Conservation (phyloP, 2,113 vertebrate species). For the Xyrauchen texanus region DNA sequence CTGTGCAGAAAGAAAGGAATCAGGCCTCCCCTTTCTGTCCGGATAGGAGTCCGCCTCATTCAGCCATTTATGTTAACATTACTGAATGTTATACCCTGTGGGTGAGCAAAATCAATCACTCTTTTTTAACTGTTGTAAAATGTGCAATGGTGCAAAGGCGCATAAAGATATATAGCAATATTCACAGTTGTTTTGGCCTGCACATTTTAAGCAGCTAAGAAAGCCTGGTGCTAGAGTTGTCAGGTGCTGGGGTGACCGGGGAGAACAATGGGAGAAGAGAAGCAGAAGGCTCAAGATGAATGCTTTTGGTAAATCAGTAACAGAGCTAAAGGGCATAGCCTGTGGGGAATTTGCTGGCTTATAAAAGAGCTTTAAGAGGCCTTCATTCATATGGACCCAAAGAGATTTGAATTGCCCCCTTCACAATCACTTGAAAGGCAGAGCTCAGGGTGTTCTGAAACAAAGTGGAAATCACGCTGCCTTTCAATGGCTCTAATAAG, state of each 20-base stretch:
- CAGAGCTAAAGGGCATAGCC: constrained; percentile 96
- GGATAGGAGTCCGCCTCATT: constrained; percentile 68
- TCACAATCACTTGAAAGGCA: constrained; percentile 97
- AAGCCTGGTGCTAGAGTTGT: constrained; percentile 80
- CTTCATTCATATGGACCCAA: constrained; percentile 92
- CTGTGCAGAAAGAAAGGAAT: constrained; percentile 68
- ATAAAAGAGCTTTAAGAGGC: constrained; percentile 88
- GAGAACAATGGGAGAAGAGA: constrained; percentile 79
- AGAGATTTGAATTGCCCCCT: constrained; percentile 89
- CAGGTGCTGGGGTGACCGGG: constrained; percentile 79
- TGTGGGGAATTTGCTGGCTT: constrained; percentile 91
- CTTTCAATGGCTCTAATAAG: constrained; percentile 92
- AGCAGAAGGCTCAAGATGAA: constrained; percentile 94
- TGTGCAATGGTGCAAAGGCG: constrained; percentile 5
- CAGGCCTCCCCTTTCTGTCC: constrained; percentile 76
- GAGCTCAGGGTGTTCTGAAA: constrained; percentile 88
- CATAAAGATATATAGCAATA: constrained; percentile 59
- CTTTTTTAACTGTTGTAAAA: constrained; percentile 57
- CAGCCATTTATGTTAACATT: constrained; percentile 75
- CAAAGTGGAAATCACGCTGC: constrained; percentile 93
- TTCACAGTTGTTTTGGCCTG: constrained; percentile 64
- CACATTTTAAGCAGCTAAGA: constrained; percentile 52
- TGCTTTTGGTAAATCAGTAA: constrained; percentile 96
- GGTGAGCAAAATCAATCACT: constrained; percentile 71
- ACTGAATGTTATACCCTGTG: constrained; percentile 52